Evolutionary conservation across 2,888 invertebrate species (phyloP), one percentile per base, ranked within the genome.

Genomic region (Beris chalybata): DNA sequence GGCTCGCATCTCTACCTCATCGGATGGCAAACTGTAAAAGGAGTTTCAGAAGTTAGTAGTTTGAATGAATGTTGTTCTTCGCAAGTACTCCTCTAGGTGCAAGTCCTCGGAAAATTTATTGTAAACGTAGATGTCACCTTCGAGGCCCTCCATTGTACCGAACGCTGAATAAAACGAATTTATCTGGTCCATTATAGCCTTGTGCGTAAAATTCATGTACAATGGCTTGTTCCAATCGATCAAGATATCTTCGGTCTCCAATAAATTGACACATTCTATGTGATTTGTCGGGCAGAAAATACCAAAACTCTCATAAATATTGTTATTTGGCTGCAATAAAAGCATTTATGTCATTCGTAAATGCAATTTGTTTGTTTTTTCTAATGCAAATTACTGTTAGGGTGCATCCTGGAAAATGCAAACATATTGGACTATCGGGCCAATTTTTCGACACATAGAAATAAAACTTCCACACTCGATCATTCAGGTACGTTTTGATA

Each of bases 391-490:
- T 61, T 84, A 93, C 93, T 84, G 92, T 89, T 79, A 88, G 86
- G 71, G 93, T 93, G 85, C 92, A 92, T 78, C 93, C 93, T 71
- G 93, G 93, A 82, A 93, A 93, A 81, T 93, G 93, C 75, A 92
- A 83, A 77, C 91, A 89, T 78, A 93, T 89, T 74, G 91, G 89
- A 75, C 90, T 87, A 74, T 91, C 90, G 66, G 93, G 93, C 93
- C 93, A 93, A 81, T 86, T 88, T 82, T 92, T 91, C 76, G 91
- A 87, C 79, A 93, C 91, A 87, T 93, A 93, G 85, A 93, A 93
- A 83, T 91, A 85, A 84, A 93, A 93, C 81, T 93, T 89, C 93
- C 93, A 93, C 82, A 93, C 90, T 78, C 88, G 88, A 83, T 93
- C 91, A 84, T 89, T 89, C 82, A 91, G 86, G 86, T 89, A 92